A percentile compares a stretch with the other conserved stretches of the same genome.
Conservation (phyloP, 2,888 invertebrate genomes). For the Octodonta nipae region DNA sequence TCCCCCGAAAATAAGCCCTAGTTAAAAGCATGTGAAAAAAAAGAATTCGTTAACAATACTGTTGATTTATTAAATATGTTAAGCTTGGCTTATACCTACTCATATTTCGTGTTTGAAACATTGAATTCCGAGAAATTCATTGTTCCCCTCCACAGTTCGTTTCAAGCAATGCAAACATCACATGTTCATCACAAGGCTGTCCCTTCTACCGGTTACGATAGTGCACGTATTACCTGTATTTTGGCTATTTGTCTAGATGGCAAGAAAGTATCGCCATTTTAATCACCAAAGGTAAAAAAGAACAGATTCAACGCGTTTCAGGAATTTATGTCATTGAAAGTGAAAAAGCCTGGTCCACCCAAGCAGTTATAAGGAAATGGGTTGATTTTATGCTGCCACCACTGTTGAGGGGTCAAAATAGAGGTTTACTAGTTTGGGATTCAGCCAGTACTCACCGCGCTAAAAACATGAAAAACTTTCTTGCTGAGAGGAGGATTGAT, state of each 20-base stretch:
- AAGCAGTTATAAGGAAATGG: neutral
- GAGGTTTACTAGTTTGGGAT: neutral
- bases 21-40: too few relatives aligned
- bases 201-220: too few relatives aligned
- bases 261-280: neutral
- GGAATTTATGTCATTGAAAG: neutral
- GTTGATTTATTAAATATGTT: too few relatives aligned
- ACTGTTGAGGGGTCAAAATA: neutral
- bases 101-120: too few relatives aligned
- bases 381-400: neutral
- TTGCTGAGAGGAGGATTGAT: neutral
- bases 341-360: neutral
- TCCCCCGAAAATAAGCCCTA: too few relatives aligned
- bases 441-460: neutral
- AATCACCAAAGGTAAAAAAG: slow-evolving; percentile 2
- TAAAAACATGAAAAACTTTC: neutral
- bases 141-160: too few relatives aligned
- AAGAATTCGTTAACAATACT: too few relatives aligned
- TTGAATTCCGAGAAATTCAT: too few relatives aligned
- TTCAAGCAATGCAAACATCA: too few relatives aligned
- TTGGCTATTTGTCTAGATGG: slow-evolving; percentile 1
- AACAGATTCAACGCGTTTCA: neutral
- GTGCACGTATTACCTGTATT: neutral
- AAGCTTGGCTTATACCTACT: too few relatives aligned
- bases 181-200: too few relatives aligned